Evolutionary conservation across 2,113 vertebrate species (phyloP).

Genomic region (Mormoops blainvillei): DNA sequence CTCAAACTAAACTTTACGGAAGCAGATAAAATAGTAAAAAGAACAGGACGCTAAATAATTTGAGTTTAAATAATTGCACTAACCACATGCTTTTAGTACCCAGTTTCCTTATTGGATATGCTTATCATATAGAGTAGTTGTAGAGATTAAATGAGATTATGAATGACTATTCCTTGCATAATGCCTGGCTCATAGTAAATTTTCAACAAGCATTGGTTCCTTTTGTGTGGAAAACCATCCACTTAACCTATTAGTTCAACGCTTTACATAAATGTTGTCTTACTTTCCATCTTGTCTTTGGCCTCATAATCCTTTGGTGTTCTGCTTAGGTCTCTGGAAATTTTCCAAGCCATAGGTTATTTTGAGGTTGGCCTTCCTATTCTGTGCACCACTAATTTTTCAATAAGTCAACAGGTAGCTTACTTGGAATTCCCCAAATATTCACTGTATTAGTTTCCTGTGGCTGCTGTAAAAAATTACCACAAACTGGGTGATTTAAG

Average conservation of each 20-base stretch:
- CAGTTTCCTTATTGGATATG: conserved; percentile 3
- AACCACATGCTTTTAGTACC: neutral
- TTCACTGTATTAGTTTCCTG: neutral
- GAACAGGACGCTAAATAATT: neutral
- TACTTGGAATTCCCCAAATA: neutral
- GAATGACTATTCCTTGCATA: neutral
- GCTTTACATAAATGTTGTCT: neutral
- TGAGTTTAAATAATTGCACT: neutral
- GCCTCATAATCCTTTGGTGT: neutral
- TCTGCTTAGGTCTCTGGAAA: neutral
- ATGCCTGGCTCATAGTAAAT: neutral
- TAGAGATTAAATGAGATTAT: conserved; percentile 3
- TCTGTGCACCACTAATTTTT: neutral
- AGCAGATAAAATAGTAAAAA: neutral
- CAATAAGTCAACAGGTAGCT: neutral
- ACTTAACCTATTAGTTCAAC: neutral
- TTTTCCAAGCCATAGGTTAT: neutral
- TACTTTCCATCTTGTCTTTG: neutral
- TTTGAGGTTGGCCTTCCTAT: neutral
- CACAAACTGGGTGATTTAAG: neutral
- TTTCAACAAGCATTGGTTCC: neutral
- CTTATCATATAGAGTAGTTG: neutral
- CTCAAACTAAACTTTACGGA: neutral
- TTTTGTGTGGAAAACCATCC: neutral
- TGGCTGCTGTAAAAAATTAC: neutral